phyloP scores from a whole-genome alignment of 2,113 vertebrate genomes.

The Bolborhynchus lineola region DNA sequence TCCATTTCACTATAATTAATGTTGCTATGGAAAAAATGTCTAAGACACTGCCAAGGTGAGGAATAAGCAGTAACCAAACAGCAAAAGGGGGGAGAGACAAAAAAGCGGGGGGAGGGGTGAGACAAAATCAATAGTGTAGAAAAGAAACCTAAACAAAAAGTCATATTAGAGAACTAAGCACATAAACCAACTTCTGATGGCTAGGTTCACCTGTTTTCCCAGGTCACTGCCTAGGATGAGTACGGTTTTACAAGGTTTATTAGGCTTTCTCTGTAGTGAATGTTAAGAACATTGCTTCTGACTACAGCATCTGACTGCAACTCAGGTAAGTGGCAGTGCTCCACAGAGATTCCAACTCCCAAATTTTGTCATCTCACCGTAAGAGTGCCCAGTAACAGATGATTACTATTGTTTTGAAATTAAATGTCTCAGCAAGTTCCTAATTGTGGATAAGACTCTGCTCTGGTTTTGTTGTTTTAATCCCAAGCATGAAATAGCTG shows the following conservation, averaged over 20 bases:
- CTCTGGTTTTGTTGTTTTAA: neutral
- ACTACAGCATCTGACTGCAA: neutral
- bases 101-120: neutral
- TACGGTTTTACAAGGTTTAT: neutral
- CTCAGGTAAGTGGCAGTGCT: neutral
- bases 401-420: neutral
- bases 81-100: fast-evolving
- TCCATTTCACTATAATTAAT: neutral
- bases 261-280: neutral
- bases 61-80: neutral
- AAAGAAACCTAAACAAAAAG: neutral
- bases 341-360: neutral
- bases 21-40: neutral
- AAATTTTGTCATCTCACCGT: neutral
- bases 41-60: neutral
- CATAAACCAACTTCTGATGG: neutral
- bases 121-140: neutral
- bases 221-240: neutral
- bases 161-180: neutral
- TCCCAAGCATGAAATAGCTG: neutral
- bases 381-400: neutral
- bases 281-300: neutral
- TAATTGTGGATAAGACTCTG: neutral
- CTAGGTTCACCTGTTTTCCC: neutral
- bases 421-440: neutral